Base-by-base conservation (phyloP, 2,113 vertebrate species). In the Tricholaema leucomelas region DNA sequence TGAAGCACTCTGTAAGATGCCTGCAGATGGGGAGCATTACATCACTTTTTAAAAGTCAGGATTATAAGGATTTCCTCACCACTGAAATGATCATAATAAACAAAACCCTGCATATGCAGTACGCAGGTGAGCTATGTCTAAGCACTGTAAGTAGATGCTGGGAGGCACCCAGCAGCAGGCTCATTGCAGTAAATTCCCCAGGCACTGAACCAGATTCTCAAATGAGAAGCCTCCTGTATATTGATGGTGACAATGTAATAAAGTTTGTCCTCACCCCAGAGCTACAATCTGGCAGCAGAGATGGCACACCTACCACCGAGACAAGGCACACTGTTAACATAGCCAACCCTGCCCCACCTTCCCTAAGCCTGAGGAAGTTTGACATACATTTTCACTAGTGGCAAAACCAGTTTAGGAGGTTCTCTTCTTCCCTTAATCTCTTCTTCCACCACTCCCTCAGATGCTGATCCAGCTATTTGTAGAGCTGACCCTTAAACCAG, bases 351-450 rank as follows among this genome's bases (percentile, higher is more conserved):
- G 72, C 85, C 60, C 46, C 52, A 89, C 72, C 46, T 42, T 87
- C 64, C 69, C 48, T 78, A 89, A 66, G 36, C 25, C 89, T 52
- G 7, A 28, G 55, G 38, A 89, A 85, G 40, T 81, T 18, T 73
- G 67, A 82, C 85, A 76, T 2, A 70, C 4, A 52, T 82, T 87
- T 92, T 73, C 79, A 56, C 25, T n/a, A 91, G 64, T 23, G 17
- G 67, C 12, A 85, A 95, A 96, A 95, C 91, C 67, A 92, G 95
- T 95, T 88, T 38, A 80, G 81, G 85, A 92, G 63, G 87, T 92
- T 94, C 59, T 92, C 44, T 33, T 90, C 73, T 59, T 83, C 58
- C 65, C 48, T 81, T 61, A 88, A 70, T 66, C 35, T 58, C 40
- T 77, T 28, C 30, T 16, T 80, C 28, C 19, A 84, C 83, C 76